Percentiles rank a stretch among this genome's conserved stretches.
Conservation (phyloP, 2,888 invertebrate species). For the Baccha elongata region DNA sequence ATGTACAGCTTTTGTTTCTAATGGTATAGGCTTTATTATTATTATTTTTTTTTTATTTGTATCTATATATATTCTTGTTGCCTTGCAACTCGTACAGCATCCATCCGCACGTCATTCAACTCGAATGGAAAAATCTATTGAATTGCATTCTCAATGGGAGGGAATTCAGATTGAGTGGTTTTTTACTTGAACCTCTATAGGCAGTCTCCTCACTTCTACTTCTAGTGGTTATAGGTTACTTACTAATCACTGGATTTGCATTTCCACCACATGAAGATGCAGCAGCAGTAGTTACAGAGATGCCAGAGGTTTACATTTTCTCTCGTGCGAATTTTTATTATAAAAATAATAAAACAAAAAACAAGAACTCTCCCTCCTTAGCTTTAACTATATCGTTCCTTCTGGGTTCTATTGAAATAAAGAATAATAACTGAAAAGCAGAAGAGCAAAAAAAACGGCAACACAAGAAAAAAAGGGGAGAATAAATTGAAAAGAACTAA, state of each 20-base stretch:
- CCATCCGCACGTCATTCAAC: slow-evolving; percentile 54
- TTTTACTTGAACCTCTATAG: slow-evolving; percentile 15
- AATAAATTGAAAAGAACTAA: slow-evolving; percentile 64
- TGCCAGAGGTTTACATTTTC: slow-evolving; percentile 27
- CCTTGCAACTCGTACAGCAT: slow-evolving; percentile 15
- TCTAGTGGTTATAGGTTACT: slow-evolving; percentile 69
- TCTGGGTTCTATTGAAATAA: slow-evolving; percentile 41
- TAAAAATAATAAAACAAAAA: slow-evolving; percentile 12
- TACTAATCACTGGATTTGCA: slow-evolving; percentile 69
- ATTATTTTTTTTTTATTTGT: not conserved
- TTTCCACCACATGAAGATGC: slow-evolving; percentile 58
- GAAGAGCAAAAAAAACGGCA: slow-evolving; percentile 8
- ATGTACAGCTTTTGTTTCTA: slow-evolving; percentile 67
- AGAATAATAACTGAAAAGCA: slow-evolving; percentile 17
- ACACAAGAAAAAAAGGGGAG: slow-evolving; percentile 28
- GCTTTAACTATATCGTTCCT: slow-evolving; percentile 11
- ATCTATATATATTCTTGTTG: slow-evolving; percentile 9
- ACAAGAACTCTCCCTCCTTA: slow-evolving; percentile 6
- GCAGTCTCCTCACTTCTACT: slow-evolving; percentile 14
- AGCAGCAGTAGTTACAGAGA: slow-evolving; percentile 6
- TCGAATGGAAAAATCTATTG: slow-evolving; percentile 71
- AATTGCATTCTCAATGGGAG: slow-evolving; percentile 66
- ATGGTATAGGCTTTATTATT: slow-evolving; percentile 12
- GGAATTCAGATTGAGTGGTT: slow-evolving; percentile 69
- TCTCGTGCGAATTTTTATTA: slow-evolving; percentile 39